A percentile compares a stretch with the other conserved stretches of the same genome.
Conservation (phyloP, 2,888 invertebrate genomes). For the Spialia ferax region DNA sequence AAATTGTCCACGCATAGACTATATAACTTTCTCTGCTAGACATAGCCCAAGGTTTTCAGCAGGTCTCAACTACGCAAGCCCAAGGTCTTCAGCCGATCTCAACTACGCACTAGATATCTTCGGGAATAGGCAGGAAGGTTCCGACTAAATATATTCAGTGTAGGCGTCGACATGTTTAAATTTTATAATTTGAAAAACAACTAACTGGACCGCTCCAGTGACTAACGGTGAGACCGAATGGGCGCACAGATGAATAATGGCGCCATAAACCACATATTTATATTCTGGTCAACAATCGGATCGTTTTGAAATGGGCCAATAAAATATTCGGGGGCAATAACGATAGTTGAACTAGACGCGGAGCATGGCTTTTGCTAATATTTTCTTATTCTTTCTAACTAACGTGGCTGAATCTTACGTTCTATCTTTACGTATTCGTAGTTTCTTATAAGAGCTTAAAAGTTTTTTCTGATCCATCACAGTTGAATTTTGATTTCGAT, state of each 20-base stretch:
- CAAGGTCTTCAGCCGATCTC: not conserved
- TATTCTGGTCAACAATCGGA: not conserved
- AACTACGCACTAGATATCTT: constrained; percentile 9
- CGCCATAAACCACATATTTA: constrained; percentile 12
- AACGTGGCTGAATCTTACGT: too few species aligned
- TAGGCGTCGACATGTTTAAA: constrained; percentile 13
- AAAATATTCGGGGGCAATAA: not conserved
- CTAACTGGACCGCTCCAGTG: constrained; percentile 13
- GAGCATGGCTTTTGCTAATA: not conserved
- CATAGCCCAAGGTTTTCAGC: not conserved
- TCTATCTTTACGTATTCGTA: too few species aligned
- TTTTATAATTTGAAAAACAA: not conserved
- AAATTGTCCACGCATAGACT: not conserved
- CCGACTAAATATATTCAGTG: not conserved
- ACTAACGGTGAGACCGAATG: not conserved
- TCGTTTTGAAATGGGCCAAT: not conserved
- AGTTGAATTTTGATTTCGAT: too few species aligned
- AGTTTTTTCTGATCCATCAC: too few species aligned
- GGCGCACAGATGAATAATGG: constrained; percentile 5
- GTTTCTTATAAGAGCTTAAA: too few species aligned
- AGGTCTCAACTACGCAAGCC: not conserved
- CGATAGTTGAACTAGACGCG: not conserved
- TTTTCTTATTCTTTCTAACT: not conserved
- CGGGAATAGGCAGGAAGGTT: constrained; percentile 2
- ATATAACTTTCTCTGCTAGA: not conserved